A percentile compares a stretch with the other conserved stretches of the same genome.
phyloP scores from a whole-genome alignment of 2,797 vertebrate species.

The Manis javanica region DNA sequence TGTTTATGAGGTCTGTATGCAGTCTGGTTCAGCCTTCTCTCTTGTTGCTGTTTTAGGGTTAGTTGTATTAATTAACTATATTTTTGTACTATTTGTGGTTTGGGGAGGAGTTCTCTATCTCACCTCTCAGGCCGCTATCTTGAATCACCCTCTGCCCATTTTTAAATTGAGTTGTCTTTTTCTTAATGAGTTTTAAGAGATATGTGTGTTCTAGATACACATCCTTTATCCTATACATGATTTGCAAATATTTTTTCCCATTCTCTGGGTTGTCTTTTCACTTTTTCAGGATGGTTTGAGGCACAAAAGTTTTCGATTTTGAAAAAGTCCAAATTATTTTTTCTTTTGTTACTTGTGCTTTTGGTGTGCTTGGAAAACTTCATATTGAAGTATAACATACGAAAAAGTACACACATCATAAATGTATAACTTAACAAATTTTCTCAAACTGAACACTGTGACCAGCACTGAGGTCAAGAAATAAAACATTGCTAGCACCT shows the following conservation, averaged over 20 bases:
- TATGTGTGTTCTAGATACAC: not conserved
- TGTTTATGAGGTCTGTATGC: no score
- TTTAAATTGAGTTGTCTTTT: not conserved
- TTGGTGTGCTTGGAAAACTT: not conserved
- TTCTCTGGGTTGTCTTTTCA: not conserved
- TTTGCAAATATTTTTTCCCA: constrained; percentile 1
- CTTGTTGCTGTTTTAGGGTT: no score
- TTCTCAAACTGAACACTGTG: not conserved
- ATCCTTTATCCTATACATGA: not conserved
- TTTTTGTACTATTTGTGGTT: no score
- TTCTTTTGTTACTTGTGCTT: not conserved
- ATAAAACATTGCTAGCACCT: not conserved
- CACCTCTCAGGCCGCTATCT: no score
- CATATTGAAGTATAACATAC: not conserved
- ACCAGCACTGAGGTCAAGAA: not conserved
- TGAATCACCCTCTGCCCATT: not conserved
- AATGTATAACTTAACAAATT: not conserved
- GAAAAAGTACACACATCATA: not conserved
- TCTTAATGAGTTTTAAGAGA: not conserved
- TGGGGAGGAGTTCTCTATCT: no score
- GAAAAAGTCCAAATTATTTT: not conserved
- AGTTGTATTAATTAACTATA: no score
- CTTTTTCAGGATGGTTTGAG: not conserved
- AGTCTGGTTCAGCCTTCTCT: no score
- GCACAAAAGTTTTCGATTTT: not conserved